phyloP scores from a whole-genome alignment of 2,888 invertebrate genomes.

The Globia sparganii region DNA sequence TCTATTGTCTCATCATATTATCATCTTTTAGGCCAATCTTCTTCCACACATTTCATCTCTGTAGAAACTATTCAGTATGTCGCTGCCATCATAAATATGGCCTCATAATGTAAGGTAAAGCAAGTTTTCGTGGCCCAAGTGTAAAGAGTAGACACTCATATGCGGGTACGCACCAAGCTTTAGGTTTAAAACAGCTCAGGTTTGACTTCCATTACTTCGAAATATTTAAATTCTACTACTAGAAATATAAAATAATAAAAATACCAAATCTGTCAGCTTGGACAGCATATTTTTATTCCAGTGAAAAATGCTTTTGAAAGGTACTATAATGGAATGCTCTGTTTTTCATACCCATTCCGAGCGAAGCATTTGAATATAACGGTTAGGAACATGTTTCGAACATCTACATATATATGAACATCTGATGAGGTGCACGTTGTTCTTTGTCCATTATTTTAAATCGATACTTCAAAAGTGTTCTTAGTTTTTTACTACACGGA shows the following conservation, averaged over 20 bases:
- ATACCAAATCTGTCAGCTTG: neutral
- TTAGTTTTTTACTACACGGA: too few relatives aligned
- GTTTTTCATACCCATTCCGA: conserved; percentile 9
- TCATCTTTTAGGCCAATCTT: neutral
- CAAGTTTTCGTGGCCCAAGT: neutral
- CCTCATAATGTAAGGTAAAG: neutral
- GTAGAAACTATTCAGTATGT: neutral
- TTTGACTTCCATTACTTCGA: neutral
- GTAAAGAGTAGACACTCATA: too few relatives aligned
- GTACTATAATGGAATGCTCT: neutral
- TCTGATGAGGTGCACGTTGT: neutral
- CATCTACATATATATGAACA: too few relatives aligned
- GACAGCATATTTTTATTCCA: neutral
- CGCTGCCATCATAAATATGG: neutral
- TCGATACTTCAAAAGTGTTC: neutral
- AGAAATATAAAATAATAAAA: neutral
- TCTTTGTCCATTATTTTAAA: neutral
- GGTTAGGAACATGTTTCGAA: neutral
- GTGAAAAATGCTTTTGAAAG: conserved; percentile 1
- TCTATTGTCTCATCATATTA: neutral
- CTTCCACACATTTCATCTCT: neutral
- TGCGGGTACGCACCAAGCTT: neutral
- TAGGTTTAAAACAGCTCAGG: neutral
- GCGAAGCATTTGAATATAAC: neutral
- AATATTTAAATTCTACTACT: neutral